These are phyloP conservation scores for Chaenodraco wilsoni DNA, from an alignment of 2,797 vertebrate species.

Conservation along the genomic window DNA sequence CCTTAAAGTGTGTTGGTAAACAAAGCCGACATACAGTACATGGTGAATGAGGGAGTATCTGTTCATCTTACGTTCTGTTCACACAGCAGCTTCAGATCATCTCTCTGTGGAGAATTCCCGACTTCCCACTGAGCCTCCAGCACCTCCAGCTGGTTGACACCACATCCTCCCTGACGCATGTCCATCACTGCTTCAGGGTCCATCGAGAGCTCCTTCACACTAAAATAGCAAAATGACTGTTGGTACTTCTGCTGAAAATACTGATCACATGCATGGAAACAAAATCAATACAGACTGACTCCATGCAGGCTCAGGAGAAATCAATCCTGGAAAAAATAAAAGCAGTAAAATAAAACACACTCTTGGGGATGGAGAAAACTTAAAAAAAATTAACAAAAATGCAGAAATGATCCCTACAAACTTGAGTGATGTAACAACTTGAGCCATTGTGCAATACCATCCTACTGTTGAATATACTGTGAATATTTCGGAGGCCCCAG, in stretches of 20 bases:
- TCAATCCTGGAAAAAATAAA: constrained; percentile 16
- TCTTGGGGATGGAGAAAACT: neutral
- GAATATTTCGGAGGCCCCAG: neutral
- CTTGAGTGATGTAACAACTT: neutral
- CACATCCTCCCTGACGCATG: constrained; percentile 84
- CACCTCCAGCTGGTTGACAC: constrained; percentile 92
- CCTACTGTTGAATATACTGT: neutral
- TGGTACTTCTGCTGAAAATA: neutral
- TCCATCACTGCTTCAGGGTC: constrained; percentile 85
- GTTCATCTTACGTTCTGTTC: constrained; percentile 93
- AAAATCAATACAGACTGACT: neutral
- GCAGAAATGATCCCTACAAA: constrained; percentile 4
- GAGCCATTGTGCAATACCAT: too few species aligned
- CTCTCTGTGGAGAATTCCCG: constrained; percentile 94
- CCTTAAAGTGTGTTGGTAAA: too few species aligned
- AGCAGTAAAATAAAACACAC: constrained; percentile 11
- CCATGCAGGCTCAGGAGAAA: constrained; percentile 31
- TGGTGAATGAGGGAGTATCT: neutral
- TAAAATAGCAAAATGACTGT: constrained; percentile 49
- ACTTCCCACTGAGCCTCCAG: constrained; percentile 96
- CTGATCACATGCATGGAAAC: neutral
- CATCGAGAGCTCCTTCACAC: constrained; percentile 91
- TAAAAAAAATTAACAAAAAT: too few species aligned
- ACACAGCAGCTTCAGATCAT: constrained; percentile 97
- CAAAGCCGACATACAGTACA: neutral